Percentiles rank a stretch among this genome's conserved stretches.
Conservation (phyloP, 2,113 vertebrate genomes). For the Lota lota region DNA sequence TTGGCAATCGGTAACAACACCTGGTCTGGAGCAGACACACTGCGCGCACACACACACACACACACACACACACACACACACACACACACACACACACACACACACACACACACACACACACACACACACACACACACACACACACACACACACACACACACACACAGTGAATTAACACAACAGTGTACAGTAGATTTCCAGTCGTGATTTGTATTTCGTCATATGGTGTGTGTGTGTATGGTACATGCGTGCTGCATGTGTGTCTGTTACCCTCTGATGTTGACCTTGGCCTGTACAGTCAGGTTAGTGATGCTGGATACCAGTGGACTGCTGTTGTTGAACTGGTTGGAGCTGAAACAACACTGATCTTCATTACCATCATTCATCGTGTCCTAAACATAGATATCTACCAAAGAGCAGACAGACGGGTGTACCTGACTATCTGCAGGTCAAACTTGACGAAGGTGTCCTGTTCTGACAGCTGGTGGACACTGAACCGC, state of each 20-base stretch:
- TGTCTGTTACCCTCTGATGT: conserved; percentile 87
- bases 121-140: background rate
- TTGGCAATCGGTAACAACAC: conserved; percentile 92
- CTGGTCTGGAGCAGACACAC: conserved; percentile 87
- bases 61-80: conserved; percentile 1
- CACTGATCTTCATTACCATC: conserved; percentile 9
- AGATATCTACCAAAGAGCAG: no score
- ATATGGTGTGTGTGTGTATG: background rate
- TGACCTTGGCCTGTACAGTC: conserved; percentile 85
- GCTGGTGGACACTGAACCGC: conserved; percentile 91
- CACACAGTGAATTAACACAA: background rate
- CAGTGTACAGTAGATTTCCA: no score
- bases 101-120: conserved; percentile 1
- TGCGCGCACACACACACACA: conserved; percentile 47
- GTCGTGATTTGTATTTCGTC: no score
- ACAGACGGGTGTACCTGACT: conserved; percentile 74
- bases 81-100: background rate
- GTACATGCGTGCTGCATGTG: background rate
- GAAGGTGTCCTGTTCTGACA: conserved; percentile 91
- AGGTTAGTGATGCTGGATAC: conserved; percentile 82
- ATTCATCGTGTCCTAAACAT: background rate
- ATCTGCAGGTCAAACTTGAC: conserved; percentile 92
- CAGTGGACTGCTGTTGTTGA: conserved; percentile 81
- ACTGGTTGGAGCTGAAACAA: conserved; percentile 88
- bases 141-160: background rate